Conservation (phyloP, 2,888 invertebrate species). For the Brachylomia viminalis region DNA sequence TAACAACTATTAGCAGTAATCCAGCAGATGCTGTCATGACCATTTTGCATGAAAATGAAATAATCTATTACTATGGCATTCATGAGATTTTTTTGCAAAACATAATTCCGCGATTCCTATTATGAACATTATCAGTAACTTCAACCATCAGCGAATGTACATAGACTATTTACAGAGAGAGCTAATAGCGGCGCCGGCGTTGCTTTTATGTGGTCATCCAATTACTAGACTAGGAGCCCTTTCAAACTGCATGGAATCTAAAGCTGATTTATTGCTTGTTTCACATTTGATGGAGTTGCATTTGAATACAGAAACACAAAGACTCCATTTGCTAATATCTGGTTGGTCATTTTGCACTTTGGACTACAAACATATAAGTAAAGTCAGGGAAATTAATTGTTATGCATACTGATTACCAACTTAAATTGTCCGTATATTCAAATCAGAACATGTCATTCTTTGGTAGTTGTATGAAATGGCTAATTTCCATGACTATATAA, state of each 20-base stretch:
- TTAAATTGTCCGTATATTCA: not conserved
- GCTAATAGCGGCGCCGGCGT: not conserved
- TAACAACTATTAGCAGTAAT: not conserved
- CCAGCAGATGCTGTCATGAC: not conserved
- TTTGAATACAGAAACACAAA: not conserved
- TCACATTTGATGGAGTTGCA: not conserved
- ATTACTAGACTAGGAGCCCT: not conserved
- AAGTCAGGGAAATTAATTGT: not conserved
- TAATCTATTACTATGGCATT: not conserved
- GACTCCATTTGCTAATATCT: not conserved
- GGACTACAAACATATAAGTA: not conserved
- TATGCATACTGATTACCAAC: not conserved
- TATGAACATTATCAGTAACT: not conserved
- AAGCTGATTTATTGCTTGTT: constrained; percentile 8
- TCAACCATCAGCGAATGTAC: not conserved
- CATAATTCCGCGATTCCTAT: not conserved
- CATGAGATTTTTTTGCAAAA: not conserved
- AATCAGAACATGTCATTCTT: not conserved
- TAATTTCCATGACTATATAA: not conserved
- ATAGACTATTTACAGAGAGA: constrained; percentile 11
- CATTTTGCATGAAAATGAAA: not conserved
- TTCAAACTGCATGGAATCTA: constrained; percentile 15
- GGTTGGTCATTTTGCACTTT: not conserved
- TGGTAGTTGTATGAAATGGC: not conserved
- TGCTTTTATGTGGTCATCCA: constrained; percentile 31